Conservation (phyloP, 53 echinoderm and acorn worm species). For the Apostichopus leukothele region DNA sequence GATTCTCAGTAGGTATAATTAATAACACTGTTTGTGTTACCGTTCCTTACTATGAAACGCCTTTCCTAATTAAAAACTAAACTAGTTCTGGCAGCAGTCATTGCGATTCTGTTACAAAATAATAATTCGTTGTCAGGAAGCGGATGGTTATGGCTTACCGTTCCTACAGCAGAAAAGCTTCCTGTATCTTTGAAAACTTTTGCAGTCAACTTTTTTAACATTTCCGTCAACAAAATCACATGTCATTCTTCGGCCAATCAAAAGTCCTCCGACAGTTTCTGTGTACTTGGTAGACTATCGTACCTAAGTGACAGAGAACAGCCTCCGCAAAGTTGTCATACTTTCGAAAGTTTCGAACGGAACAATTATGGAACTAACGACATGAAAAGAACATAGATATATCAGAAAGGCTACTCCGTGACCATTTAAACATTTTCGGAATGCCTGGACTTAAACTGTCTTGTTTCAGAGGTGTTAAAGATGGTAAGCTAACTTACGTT, state of each 20-base stretch:
- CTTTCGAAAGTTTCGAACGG: background rate
- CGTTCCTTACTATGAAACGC: no score
- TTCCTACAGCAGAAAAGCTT: background rate
- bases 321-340: background rate
- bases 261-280: background rate
- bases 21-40: no score
- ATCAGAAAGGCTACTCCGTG: no score
- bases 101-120: background rate
- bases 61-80: no score
- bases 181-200: background rate
- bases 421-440: background rate
- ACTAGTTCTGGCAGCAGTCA: background rate
- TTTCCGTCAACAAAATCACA: conserved; percentile 50
- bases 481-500: conserved; percentile 14
- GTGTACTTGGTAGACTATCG: background rate
- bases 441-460: conserved; percentile 39
- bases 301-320: background rate
- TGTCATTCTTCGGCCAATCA: conserved; percentile 12
- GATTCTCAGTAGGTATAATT: no score
- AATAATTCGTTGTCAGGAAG: background rate
- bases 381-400: background rate
- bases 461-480: conserved; percentile 41
- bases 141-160: background rate
- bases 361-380: conserved; percentile 1
- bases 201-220: background rate